Evolutionary conservation across 2,113 vertebrate species (phyloP), one percentile per base, ranked within the genome.

Genomic region (Chlamydotis undulata): DNA sequence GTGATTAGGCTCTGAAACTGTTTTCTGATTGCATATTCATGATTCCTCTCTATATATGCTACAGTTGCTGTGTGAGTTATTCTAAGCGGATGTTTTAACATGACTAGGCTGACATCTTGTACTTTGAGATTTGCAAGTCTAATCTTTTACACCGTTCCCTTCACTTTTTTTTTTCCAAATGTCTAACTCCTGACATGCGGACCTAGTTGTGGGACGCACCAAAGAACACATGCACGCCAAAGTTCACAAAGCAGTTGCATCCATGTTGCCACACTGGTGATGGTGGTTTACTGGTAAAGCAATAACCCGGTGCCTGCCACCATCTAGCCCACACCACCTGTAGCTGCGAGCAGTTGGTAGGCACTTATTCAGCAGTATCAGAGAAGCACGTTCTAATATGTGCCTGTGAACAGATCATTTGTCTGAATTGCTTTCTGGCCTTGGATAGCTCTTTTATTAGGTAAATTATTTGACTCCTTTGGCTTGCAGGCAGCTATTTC

Each of bases 21-120:
- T 97, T 97, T 98, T 97, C 97, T 96, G 81, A 97, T 98, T 98
- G 97, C 97, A 98, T 98, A 98, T 98, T 98, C 98, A 98, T 98
- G 95, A 98, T 94, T 96, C 56, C n/a, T 96, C 75, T 94, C 85
- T 96, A 82, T 96, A 97, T 96, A 95, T 81, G 79, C 94, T 94
- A 78, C 82, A 97, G 97, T 97, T 97, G 93, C 92, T 94, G 53
- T 87, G 89, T 95, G 95, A 98, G 94, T 93, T 97, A 94, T 95
- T 98, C 95, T 96, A 96, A 97, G 95, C 9, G 52, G 93, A 95
- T 97, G 89, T 97, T 97, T 97, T 97, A 98, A 94, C 87, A 96
- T 93, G 76, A 96, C 93, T 95, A 96, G 92, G 91, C 93, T 97
- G 97, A 97, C 97, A 97, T 86, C 80, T 97, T 93, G 57, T 95